Percentiles rank a stretch among this genome's conserved stretches.
These are phyloP conservation scores for Caenorhabditis brenneri DNA, from an alignment of 1,140 invertebrate species.

Conservation along the genomic window DNA sequence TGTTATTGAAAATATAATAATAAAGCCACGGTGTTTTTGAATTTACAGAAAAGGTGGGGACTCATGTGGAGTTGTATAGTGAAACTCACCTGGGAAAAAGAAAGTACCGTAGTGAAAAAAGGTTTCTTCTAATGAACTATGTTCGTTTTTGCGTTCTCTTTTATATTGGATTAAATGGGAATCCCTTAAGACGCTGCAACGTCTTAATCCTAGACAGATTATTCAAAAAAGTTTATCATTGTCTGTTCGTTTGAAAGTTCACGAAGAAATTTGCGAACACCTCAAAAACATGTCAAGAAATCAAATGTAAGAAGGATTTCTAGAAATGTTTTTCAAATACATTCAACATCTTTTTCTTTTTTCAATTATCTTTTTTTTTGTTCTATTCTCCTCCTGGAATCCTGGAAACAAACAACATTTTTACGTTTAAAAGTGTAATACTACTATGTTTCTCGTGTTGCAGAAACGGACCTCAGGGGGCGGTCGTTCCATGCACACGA, in stretches of 20 bases:
- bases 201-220: slow-evolving; percentile 32
- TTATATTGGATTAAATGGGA: background rate
- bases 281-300: background rate
- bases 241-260: slow-evolving; percentile 18
- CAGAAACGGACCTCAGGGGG: background rate
- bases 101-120: too few relatives aligned
- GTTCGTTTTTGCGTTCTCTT: background rate
- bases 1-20: background rate
- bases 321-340: background rate
- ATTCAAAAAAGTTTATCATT: background rate
- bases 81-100: too few relatives aligned
- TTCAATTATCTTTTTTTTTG: background rate
- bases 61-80: background rate
- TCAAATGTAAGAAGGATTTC: background rate
- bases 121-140: background rate
- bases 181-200: background rate
- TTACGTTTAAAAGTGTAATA: background rate
- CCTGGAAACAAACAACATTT: background rate
- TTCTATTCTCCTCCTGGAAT: background rate
- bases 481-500: slow-evolving; percentile 17
- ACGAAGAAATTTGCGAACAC: background rate
- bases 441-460: background rate
- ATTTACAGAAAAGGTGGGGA: background rate
- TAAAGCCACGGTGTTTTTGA: background rate
- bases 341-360: background rate